Evolutionary conservation across 2,113 vertebrate species (phyloP), one percentile per base, ranked within the genome.

Genomic region (Syngnathus scovelli): DNA sequence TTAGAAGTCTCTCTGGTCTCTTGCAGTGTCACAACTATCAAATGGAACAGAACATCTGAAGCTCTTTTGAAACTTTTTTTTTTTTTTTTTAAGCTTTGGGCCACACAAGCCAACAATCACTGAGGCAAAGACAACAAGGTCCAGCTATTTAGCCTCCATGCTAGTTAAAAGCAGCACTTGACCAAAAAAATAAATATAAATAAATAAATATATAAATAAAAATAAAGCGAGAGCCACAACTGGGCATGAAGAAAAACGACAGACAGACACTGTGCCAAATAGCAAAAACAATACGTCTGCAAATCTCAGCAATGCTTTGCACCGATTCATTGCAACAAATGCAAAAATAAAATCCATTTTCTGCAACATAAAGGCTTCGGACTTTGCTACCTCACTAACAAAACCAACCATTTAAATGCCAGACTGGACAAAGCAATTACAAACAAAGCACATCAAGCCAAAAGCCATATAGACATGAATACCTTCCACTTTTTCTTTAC

Each of bases 21-120:
- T 59, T 43, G 54, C 68, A 80, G 49, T 23, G 43, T 74, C 56
- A 78, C 56, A 52, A 67, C 87, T 88, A 77, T 27, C 55, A 76
- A 58, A 76, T 66, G 62, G 15, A 80, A 74, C 36, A 79, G 41
- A 69, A 71, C 0, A 74, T 68, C 49, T n/a, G 12, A 37, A 12
- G 52, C 46, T 23, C 41, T 21, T 68, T 72, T 62, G 6, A 3
- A 65, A 41, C 7, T 43, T 12, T 41, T 43, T 39, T n/a, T n/a
- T n/a, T n/a, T 39, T 39, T 39, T 39, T 39, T 39, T 43, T 43
- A 11, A 43, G 41, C 44, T 46, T 39, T 39, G 21, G 36, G 16
- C 51, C 52, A 33, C 23, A 55, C 7, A 56, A 33, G 36, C 37
- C 16, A 39, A 61, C 55, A 58, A 58, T 27, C 9, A 1, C 9